phyloP scores from a whole-genome alignment of 2,888 invertebrate genomes.

The Tipula lateralis region DNA sequence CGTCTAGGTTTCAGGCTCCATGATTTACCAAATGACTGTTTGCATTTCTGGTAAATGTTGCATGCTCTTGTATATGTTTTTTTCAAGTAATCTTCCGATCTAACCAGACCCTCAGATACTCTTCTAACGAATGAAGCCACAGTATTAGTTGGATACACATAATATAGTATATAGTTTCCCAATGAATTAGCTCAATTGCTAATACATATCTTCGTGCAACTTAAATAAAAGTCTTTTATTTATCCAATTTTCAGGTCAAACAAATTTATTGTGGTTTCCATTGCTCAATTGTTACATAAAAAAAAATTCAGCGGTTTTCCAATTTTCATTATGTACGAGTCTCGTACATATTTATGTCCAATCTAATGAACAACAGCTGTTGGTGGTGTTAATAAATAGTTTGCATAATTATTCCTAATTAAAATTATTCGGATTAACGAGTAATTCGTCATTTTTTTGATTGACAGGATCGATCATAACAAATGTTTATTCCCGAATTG shows the following conservation, averaged over 20 bases:
- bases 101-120: too few relatives aligned
- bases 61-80: too few relatives aligned
- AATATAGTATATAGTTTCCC: neutral
- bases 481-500: neutral
- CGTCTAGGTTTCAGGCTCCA: too few relatives aligned
- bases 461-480: slow-evolving; percentile 9
- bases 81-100: too few relatives aligned
- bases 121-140: too few relatives aligned
- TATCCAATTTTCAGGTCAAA: neutral
- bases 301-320: slow-evolving; percentile 4
- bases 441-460: neutral
- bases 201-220: neutral
- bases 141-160: too few relatives aligned
- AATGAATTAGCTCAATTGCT: neutral
- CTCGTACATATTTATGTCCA: neutral
- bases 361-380: neutral
- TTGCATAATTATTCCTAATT: neutral
- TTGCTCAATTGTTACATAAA: neutral
- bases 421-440: slow-evolving; percentile 11
- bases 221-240: neutral
- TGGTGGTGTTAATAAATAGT: neutral
- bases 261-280: neutral
- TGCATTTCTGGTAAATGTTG: too few relatives aligned
- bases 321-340: slow-evolving; percentile 24
- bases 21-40: too few relatives aligned